Percentiles rank a stretch among this genome's conserved stretches.
phyloP scores from a whole-genome alignment of 1,140 invertebrate species.

The Streblospio benedicti region DNA sequence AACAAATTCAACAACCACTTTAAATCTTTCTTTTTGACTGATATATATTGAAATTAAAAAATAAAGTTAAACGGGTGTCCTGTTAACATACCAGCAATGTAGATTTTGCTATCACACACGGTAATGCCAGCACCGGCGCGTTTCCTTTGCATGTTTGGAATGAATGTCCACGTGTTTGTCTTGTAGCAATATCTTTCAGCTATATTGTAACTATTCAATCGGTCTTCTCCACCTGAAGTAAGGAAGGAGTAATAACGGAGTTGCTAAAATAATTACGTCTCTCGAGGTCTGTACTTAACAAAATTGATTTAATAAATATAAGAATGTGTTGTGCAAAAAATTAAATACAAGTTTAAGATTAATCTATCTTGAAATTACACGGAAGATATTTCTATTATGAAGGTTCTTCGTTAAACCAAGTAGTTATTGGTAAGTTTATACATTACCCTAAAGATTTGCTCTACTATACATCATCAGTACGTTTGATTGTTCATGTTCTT shows the following conservation, averaged over 20 bases:
- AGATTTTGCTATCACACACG: conserved; percentile 42
- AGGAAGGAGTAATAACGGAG: neutral
- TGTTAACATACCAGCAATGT: conserved; percentile 34
- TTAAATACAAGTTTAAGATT: no score
- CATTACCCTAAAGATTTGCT: no score
- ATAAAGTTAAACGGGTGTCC: neutral
- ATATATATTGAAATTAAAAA: neutral
- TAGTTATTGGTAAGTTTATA: no score
- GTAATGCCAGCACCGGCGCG: conserved; percentile 38
- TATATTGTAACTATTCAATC: conserved; percentile 49
- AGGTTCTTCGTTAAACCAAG: no score
- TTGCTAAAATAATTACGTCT: no score
- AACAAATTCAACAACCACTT: neutral
- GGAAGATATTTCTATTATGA: no score
- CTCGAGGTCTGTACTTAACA: no score
- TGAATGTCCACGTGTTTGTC: conserved; percentile 60
- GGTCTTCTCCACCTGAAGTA: conserved; percentile 40
- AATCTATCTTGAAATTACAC: no score
- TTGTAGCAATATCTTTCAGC: conserved; percentile 74
- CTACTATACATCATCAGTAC: no score
- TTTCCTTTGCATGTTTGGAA: conserved; percentile 36
- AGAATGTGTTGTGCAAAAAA: no score
- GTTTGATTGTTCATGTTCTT: no score
- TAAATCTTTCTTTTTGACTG: neutral
- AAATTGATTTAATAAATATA: no score